Evolutionary conservation across 2,888 invertebrate genomes (phyloP).

Genomic region (Fissipunctia ypsillon): DNA sequence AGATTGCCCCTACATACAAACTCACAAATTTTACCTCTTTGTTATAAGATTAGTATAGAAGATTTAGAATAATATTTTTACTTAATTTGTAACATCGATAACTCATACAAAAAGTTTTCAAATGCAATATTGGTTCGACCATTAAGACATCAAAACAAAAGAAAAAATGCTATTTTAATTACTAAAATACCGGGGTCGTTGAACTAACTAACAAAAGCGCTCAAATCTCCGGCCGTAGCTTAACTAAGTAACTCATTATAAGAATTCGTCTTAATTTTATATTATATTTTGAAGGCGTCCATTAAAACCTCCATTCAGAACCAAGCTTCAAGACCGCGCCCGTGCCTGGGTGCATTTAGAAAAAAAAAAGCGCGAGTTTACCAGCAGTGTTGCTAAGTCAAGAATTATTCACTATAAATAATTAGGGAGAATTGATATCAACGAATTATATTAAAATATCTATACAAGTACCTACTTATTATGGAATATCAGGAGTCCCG

Average conservation of each 20-base stretch:
- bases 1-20: not conserved
- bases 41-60: not conserved
- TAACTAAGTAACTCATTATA: constrained; percentile 87
- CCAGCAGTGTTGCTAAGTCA: constrained; percentile 51
- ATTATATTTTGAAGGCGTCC: constrained; percentile 83
- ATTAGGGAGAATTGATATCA: not conserved
- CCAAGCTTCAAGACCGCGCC: constrained; percentile 76
- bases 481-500: constrained; percentile 3
- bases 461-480: not conserved
- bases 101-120: constrained; percentile 43
- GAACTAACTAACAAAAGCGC: constrained; percentile 82
- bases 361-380: constrained; percentile 71
- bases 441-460: not conserved
- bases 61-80: constrained; percentile 5
- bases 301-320: constrained; percentile 84
- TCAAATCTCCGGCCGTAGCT: constrained; percentile 76
- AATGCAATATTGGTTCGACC: constrained; percentile 48
- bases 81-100: constrained; percentile 20
- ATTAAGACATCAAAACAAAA: constrained; percentile 62
- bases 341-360: constrained; percentile 71
- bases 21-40: not conserved
- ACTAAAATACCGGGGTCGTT: constrained; percentile 75
- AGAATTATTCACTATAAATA: not conserved
- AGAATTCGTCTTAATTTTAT: constrained; percentile 84
- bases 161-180: constrained; percentile 82